A percentile compares a stretch with the other conserved stretches of the same genome.
Conservation (phyloP, 2,888 invertebrate species). For the Hemicrepidius hirtus region DNA sequence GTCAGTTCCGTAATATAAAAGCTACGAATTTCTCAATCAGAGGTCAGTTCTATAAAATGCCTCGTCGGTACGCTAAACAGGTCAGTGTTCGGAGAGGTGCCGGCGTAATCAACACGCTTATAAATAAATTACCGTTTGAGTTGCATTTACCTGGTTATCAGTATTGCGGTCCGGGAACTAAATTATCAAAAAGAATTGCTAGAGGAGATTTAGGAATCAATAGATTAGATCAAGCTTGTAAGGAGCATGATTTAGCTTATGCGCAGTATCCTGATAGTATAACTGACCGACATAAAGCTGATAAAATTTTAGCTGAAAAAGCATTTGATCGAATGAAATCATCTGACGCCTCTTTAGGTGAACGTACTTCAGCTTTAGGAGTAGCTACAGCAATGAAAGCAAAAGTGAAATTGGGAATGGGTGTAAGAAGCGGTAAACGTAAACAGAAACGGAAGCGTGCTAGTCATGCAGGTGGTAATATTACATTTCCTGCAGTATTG, state of each 20-base stretch:
- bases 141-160: conserved; percentile 58
- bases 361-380: conserved; percentile 62
- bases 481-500: background rate
- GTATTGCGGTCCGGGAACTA: conserved; percentile 60
- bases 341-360: conserved; percentile 56
- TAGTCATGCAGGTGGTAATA: background rate
- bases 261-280: conserved; percentile 37
- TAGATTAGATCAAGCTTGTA: conserved; percentile 59
- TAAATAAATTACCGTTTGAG: conserved; percentile 58
- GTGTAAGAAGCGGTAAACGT: too few species aligned
- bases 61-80: background rate
- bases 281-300: conserved; percentile 58
- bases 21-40: too few species aligned
- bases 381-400: conserved; percentile 60
- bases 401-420: conserved; percentile 59
- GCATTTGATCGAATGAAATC: conserved; percentile 58
- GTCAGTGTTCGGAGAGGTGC: background rate
- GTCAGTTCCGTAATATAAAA: too few species aligned
- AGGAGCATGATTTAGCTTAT: conserved; percentile 61
- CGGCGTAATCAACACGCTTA: conserved; percentile 46
- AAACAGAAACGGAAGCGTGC: background rate
- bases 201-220: conserved; percentile 63
- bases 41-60: background rate
- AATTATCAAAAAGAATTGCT: conserved; percentile 57
- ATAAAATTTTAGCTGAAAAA: conserved; percentile 59